phyloP scores from a whole-genome alignment of 1,140 invertebrate species.

The Lepidotrigona ventralis region DNA sequence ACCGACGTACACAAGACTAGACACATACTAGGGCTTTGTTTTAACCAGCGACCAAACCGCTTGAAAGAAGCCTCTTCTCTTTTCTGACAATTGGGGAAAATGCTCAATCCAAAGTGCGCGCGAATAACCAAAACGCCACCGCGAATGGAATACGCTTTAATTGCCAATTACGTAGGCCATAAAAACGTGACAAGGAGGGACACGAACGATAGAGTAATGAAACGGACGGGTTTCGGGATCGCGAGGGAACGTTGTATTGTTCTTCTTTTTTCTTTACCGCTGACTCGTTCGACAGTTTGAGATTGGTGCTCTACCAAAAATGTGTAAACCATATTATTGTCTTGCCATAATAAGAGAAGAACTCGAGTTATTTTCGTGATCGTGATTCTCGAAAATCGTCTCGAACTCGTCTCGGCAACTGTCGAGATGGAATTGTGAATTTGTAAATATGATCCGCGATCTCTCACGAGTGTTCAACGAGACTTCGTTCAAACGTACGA shows the following conservation, averaged over 20 bases:
- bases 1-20: background rate
- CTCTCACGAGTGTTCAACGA: background rate
- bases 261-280: background rate
- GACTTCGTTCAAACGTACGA: background rate
- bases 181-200: background rate
- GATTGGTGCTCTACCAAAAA: background rate
- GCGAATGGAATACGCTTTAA: constrained; percentile 25
- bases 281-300: background rate
- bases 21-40: background rate
- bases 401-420: background rate
- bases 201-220: background rate
- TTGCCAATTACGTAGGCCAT: background rate
- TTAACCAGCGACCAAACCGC: too few relatives aligned
- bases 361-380: background rate
- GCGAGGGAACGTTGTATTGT: background rate
- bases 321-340: constrained; percentile 19
- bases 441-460: constrained; percentile 38
- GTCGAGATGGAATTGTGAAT: constrained; percentile 23
- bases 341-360: constrained; percentile 41
- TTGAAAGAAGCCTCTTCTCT: background rate
- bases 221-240: background rate
- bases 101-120: background rate
- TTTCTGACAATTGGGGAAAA: background rate
- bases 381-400: background rate
- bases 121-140: background rate